Base-by-base conservation (phyloP, 2,888 invertebrate genomes). In the Mythimna impura region DNA sequence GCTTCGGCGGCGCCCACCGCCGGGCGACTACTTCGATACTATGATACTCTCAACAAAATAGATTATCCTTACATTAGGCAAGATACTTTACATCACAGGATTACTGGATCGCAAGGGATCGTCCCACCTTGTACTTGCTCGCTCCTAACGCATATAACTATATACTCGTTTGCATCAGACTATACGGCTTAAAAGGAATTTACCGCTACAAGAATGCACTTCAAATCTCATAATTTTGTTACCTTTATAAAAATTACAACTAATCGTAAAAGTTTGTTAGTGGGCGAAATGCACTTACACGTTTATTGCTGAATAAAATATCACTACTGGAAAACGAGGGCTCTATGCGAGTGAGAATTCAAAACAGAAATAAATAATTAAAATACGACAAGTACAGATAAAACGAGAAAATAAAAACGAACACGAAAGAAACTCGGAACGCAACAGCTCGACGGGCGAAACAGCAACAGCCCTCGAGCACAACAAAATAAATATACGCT, bases 301-400 rank as follows among this genome's bases (percentile, higher is more conserved):
- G 89, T 91, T 95, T 96, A 96, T 96, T 96, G 96, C 96, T 96
- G 94, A 92, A 93, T 94, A 93, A 94, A 96, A 96, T 96, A 96
- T 96, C 96, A 96, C 96, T 95, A 95, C 91, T 95, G 95, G 94
- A 95, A 95, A 95, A 95, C 94, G 93, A 94, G 93, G 92, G 94
- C 93, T 94, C 93, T 89, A 90, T 90, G 90, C 91, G 93, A 91
- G 91, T 92, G 94, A 94, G 92, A 94, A 93, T 94, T 94, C 90
- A 89, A 93, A 93, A 94, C 91, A 92, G 91, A 95, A 95, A 88
- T 95, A 95, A 96, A 95, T 95, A 94, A 94, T 94, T 92, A 93
- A 92, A 93, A 94, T 93, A 93, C 92, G 92, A 85, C 82, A 86
- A 87, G 93, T 93, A 93, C 90, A 91, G 92, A 93, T 90, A 94